These are phyloP conservation scores for Gonioctena quinquepunctata DNA, from an alignment of 1,140 invertebrate genomes.

Conservation along the genomic window DNA sequence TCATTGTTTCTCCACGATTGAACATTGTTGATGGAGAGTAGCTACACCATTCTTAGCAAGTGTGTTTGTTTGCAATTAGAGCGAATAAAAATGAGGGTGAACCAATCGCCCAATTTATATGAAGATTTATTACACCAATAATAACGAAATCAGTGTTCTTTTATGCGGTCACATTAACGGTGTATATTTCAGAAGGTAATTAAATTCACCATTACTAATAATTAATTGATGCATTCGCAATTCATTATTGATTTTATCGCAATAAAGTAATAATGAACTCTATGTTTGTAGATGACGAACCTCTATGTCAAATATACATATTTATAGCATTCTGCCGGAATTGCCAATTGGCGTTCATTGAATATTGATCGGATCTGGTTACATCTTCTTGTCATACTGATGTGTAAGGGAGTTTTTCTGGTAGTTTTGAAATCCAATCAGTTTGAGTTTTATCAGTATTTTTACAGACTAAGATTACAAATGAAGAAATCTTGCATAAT, in stretches of 20 bases:
- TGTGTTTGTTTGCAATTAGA: no score
- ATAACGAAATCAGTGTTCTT: not conserved
- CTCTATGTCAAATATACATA: not conserved
- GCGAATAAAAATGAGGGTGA: no score
- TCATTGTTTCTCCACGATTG: no score
- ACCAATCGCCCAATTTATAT: no score
- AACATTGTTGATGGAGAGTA: no score
- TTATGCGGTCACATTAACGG: not conserved
- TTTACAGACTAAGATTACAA: no score
- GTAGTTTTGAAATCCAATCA: no score
- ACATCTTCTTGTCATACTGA: not conserved
- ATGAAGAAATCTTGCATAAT: no score
- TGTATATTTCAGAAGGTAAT: not conserved
- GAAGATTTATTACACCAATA: not conserved
- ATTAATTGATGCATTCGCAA: not conserved
- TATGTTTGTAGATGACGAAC: no score
- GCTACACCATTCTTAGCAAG: no score
- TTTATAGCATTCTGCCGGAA: not conserved
- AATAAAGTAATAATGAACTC: not conserved
- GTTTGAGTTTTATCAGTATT: no score
- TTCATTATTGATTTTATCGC: not conserved
- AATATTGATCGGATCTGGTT: not conserved
- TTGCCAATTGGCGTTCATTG: not conserved
- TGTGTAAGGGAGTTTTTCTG: no score
- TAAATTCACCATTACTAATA: not conserved